phyloP scores from a whole-genome alignment of 2,113 vertebrate species.

The Lampris incognitus region DNA sequence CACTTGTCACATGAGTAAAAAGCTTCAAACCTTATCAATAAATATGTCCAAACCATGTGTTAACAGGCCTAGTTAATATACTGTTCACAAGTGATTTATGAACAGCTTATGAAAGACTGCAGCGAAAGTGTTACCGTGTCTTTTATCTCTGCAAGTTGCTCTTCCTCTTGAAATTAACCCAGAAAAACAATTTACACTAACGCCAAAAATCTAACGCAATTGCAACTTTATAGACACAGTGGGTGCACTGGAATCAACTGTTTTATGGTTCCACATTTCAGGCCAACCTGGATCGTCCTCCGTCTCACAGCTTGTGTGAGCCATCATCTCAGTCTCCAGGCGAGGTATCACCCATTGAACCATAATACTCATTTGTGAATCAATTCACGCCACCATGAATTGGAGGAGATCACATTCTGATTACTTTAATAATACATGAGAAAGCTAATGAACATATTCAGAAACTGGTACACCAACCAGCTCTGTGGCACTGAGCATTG shows the following conservation, averaged over 20 bases:
- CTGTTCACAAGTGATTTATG: slow-evolving; percentile 17
- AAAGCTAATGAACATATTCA: slow-evolving; percentile 79
- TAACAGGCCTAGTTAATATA: slow-evolving; percentile 46
- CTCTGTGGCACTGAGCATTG: slow-evolving; percentile 69
- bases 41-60: slow-evolving; percentile 26
- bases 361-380: slow-evolving; percentile 65
- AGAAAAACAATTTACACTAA: not conserved
- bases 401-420: slow-evolving; percentile 71
- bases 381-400: slow-evolving; percentile 70
- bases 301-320: slow-evolving; percentile 34
- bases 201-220: not conserved
- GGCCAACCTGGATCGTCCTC: slow-evolving; percentile 13
- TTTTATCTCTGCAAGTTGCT: too few relatives aligned
- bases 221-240: not conserved
- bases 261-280: slow-evolving; percentile 49
- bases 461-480: slow-evolving; percentile 65
- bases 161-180: not conserved
- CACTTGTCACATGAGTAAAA: slow-evolving; percentile 15
- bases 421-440: slow-evolving; percentile 86
- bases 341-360: slow-evolving; percentile 16
- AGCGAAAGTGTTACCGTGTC: too few relatives aligned
- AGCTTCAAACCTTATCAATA: too few relatives aligned
- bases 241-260: slow-evolving; percentile 8
- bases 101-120: too few relatives aligned
- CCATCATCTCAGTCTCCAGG: slow-evolving; percentile 25